Evolutionary conservation across 2,797 vertebrate genomes (phyloP).

Genomic region (Pogoniulus pusillus): DNA sequence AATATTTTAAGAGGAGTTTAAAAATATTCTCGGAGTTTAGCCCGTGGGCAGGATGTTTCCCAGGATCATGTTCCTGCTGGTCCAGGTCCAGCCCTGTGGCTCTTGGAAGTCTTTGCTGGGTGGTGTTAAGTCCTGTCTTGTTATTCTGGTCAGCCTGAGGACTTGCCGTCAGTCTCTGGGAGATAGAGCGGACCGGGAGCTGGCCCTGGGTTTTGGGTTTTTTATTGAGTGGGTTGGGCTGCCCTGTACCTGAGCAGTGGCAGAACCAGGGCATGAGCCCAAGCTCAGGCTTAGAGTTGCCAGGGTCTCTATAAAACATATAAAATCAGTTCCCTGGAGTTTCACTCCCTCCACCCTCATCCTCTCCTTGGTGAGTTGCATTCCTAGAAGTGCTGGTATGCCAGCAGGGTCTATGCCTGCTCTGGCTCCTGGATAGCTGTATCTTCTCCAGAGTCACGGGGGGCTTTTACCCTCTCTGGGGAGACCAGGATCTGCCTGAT

Average conservation of each 20-base stretch:
- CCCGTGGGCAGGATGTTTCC: slow-evolving; percentile 28
- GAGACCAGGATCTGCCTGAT: background rate
- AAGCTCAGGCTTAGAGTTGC: background rate
- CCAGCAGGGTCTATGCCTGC: background rate
- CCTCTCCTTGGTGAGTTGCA: background rate
- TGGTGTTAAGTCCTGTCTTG: background rate
- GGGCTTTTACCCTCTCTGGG: background rate
- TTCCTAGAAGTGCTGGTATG: slow-evolving; percentile 41
- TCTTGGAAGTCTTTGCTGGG: background rate
- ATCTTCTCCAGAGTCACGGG: background rate
- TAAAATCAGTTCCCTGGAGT: background rate
- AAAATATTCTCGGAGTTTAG: slow-evolving; percentile 33
- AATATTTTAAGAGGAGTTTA: slow-evolving; percentile 61
- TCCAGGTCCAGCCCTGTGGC: background rate
- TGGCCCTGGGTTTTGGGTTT: background rate
- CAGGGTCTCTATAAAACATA: background rate
- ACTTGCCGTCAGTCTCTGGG: background rate
- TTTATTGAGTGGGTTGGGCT: background rate
- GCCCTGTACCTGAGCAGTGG: background rate
- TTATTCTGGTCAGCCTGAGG: background rate
- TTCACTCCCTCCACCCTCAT: background rate
- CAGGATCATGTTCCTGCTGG: background rate
- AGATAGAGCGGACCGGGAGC: background rate
- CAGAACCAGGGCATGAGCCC: accelerated
- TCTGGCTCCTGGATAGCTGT: slow-evolving; percentile 22